These are phyloP conservation scores for Cyprinus carpio DNA, from an alignment of 2,113 vertebrate species.

Conservation along the genomic window DNA sequence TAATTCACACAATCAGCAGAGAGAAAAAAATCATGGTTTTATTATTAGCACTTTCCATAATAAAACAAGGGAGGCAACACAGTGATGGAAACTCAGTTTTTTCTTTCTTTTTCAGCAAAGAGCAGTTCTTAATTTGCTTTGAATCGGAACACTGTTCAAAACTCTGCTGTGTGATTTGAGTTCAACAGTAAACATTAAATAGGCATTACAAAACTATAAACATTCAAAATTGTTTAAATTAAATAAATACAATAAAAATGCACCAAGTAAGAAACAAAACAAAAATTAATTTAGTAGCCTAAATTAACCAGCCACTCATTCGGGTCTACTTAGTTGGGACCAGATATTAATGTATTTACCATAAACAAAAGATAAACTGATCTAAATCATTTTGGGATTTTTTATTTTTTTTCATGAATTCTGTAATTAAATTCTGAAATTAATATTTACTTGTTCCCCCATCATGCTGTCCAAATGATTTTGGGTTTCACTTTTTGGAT, in stretches of 20 bases:
- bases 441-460: neutral
- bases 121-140: neutral
- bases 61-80: neutral
- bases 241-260: neutral
- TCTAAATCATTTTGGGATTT: neutral
- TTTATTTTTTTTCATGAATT: neutral
- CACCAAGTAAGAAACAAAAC: neutral
- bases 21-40: too few relatives aligned
- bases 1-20: neutral
- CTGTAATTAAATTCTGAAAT: neutral
- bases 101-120: too few relatives aligned
- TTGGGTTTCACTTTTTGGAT: neutral
- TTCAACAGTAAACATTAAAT: neutral
- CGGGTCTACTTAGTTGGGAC: neutral
- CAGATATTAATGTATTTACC: neutral
- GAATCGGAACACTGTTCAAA: neutral
- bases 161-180: neutral
- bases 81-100: too few relatives aligned
- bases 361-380: neutral
- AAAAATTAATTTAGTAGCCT: neutral
- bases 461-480: neutral
- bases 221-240: neutral
- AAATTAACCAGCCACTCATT: neutral
- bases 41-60: neutral
- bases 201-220: neutral